A percentile compares a stretch with the other conserved stretches of the same genome.
Evolutionary conservation across 2,113 vertebrate species (phyloP).

Genomic region (Melanerpes formicivorus): DNA sequence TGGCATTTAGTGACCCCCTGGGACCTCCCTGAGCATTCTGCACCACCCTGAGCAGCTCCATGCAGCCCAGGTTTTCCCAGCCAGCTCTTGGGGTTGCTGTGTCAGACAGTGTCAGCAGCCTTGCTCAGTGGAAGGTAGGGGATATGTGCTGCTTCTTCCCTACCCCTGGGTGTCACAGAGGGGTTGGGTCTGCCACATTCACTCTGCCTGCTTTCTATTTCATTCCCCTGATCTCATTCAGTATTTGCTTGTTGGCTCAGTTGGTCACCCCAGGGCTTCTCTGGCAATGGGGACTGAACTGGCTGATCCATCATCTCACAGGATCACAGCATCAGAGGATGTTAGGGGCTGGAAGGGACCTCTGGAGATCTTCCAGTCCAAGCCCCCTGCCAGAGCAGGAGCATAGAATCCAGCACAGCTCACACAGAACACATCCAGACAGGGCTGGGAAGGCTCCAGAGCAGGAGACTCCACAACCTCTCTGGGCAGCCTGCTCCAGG

Average conservation of each 20-base stretch:
- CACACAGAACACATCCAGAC: too few relatives aligned
- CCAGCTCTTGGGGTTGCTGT: background rate
- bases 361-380: too few relatives aligned
- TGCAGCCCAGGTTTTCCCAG: background rate
- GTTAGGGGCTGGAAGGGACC: too few relatives aligned
- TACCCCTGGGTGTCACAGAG: slow-evolving; percentile 30
- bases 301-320: background rate
- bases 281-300: slow-evolving; percentile 1
- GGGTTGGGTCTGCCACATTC: slow-evolving; percentile 38
- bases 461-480: too few relatives aligned
- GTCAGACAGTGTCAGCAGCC: slow-evolving; percentile 42
- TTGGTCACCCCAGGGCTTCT: background rate
- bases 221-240: slow-evolving; percentile 23
- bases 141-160: background rate
- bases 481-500: too few relatives aligned
- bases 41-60: background rate
- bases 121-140: background rate
- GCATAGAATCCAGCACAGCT: too few relatives aligned
- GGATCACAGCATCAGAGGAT: too few relatives aligned
- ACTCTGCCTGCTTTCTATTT: slow-evolving; percentile 2
- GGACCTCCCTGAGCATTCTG: background rate
- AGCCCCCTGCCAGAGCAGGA: too few relatives aligned
- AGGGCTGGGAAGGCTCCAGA: too few relatives aligned
- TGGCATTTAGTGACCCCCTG: background rate
- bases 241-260: background rate